Conservation (phyloP, 2,797 vertebrate genomes). For the Tenualosa thibaudeaui region DNA sequence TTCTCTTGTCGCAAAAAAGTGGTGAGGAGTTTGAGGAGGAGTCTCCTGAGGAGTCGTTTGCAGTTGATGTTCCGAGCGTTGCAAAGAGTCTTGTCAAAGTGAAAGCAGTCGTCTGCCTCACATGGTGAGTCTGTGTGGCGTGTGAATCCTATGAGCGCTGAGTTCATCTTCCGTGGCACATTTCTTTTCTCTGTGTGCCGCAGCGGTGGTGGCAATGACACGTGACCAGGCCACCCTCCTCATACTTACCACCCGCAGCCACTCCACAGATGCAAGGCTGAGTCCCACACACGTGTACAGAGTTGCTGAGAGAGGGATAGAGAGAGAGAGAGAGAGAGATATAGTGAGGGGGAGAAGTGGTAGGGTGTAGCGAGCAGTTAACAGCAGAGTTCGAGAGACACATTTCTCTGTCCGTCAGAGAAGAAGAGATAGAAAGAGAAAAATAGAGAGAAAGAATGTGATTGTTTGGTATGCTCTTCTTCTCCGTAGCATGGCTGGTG, state of each 20-base stretch:
- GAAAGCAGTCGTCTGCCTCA: too few species aligned
- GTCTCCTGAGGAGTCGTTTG: neutral
- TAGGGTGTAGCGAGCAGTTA: neutral
- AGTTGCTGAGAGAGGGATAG: neutral
- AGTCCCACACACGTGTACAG: neutral
- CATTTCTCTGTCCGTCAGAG: too few species aligned
- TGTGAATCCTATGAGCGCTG: neutral
- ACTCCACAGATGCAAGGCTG: neutral
- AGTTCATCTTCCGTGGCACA: neutral
- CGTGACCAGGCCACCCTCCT: neutral
- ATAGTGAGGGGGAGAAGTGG: neutral
- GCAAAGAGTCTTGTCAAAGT: too few species aligned
- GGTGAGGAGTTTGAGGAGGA: too few species aligned
- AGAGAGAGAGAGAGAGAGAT: neutral
- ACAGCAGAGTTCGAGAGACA: neutral
- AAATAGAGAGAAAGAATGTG: slow-evolving; percentile 1
- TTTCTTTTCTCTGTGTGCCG: neutral
- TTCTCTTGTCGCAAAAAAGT: neutral
- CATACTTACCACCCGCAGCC: neutral
- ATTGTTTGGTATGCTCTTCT: slow-evolving; percentile 33
- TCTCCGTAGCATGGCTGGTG: slow-evolving; percentile 51
- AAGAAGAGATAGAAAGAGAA: neutral
- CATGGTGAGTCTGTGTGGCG: too few species aligned
- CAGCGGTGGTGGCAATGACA: neutral
- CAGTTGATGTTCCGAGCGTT: neutral